These are phyloP conservation scores for Clostera curtula DNA, from an alignment of 2,888 invertebrate genomes.

Conservation along the genomic window DNA sequence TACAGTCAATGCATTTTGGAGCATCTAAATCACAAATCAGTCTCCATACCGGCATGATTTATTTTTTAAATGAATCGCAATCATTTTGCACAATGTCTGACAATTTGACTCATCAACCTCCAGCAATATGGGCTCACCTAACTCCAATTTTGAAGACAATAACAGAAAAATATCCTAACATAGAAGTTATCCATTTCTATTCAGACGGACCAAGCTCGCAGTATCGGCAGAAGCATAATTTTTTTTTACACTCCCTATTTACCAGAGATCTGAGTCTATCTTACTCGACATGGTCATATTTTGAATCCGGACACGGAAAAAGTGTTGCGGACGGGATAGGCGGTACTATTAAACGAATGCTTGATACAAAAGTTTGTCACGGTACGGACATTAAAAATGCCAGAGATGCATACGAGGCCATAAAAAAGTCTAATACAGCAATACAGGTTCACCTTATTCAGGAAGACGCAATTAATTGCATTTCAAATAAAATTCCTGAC, in stretches of 20 bases:
- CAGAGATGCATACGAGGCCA: conserved; percentile 4
- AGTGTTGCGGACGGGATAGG: conserved; percentile 21
- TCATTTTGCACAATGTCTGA: conserved; percentile 9
- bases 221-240: conserved; percentile 22
- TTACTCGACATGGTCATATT: conserved; percentile 21
- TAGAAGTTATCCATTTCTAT: conserved; percentile 16
- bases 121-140: conserved; percentile 6
- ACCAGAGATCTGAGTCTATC: conserved; percentile 10
- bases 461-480: conserved; percentile 2
- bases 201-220: conserved; percentile 23
- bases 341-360: conserved; percentile 17
- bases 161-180: conserved; percentile 3
- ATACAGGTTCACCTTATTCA: conserved; percentile 4
- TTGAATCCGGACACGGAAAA: conserved; percentile 20
- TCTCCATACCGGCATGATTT: conserved; percentile 12
- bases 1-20: conserved; percentile 14
- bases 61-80: conserved; percentile 8
- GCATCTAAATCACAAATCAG: conserved; percentile 11
- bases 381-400: conserved; percentile 17
- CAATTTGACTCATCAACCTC: conserved; percentile 4
- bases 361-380: conserved; percentile 17
- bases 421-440: conserved; percentile 1
- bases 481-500: background rate
- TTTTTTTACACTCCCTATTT: conserved; percentile 14
- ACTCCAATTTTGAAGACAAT: background rate